Evolutionary conservation across 53 echinoderm and acorn worm genomes (phyloP).

Genomic region (Actinopyga echinites): DNA sequence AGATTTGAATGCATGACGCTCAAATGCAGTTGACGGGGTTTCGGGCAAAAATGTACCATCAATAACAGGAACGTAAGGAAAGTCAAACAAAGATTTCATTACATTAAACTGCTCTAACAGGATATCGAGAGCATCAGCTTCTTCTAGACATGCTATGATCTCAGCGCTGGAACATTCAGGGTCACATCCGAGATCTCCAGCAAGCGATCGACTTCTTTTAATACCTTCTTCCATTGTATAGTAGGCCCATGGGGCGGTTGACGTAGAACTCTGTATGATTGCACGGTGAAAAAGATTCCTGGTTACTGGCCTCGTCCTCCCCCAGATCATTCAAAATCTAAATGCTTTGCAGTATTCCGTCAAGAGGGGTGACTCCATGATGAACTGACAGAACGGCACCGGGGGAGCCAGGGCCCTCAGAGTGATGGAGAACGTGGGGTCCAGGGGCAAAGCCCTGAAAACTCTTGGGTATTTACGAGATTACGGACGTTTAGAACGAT

Average conservation of each 20-base stretch:
- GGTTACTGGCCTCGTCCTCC: too few relatives aligned
- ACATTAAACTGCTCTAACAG: slow-evolving; percentile 45
- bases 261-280: slow-evolving; percentile 75
- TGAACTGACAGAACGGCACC: too few relatives aligned
- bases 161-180: slow-evolving; percentile 43
- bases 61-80: slow-evolving; percentile 78
- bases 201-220: slow-evolving; percentile 61
- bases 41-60: slow-evolving; percentile 91
- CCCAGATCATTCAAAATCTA: too few relatives aligned
- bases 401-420: too few relatives aligned
- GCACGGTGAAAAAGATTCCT: slow-evolving; percentile 72
- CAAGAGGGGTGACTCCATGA: too few relatives aligned
- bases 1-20: slow-evolving; percentile 69
- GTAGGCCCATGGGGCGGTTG: slow-evolving; percentile 83
- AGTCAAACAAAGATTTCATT: slow-evolving; percentile 56
- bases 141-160: slow-evolving; percentile 69
- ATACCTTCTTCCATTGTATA: slow-evolving; percentile 71
- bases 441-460: too few relatives aligned
- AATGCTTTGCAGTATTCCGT: too few relatives aligned
- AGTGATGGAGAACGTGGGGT: too few relatives aligned
- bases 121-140: slow-evolving; percentile 44
- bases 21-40: slow-evolving; percentile 64
- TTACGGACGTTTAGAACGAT: too few relatives aligned
- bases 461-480: too few relatives aligned
- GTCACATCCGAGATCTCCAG: slow-evolving; percentile 52